Evolutionary conservation across 2,888 invertebrate species (phyloP), one percentile per base, ranked within the genome.

Genomic region (Ectemnius cavifrons): DNA sequence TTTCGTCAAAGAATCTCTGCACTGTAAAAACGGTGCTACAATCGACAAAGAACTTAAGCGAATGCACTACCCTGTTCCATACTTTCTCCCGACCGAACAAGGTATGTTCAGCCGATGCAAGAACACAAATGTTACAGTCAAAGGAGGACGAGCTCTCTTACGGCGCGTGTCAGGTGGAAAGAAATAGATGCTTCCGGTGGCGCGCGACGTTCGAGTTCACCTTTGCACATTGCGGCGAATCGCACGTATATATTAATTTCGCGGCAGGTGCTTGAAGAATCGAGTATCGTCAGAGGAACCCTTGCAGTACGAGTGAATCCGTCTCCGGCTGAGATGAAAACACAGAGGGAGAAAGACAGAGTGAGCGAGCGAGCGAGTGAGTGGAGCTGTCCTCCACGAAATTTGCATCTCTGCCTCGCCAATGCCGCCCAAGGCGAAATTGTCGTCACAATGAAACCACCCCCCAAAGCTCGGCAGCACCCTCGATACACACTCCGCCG

Each of bases 401-500:
- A 86, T 86, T 86, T 81, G 82, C 81, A 85, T 84, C 81, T 80
- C 83, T 81, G 80, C 85, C 81, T 87, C 88, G 88, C 85, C 87
- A 85, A 87, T 84, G 87, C 82, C 78, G 88, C 90, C 86, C 81
- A 88, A 86, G 89, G 90, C 90, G 87, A 88, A 87, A 89, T 90
- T 86, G 87, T 89, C 86, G 85, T 87, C 86, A 85, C 89, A 88
- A 90, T 89, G 88, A 89, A 85, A 84, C 84, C 84, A 77, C 77
- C 82, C 82, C 74, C 68, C 65, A 71, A 80, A 77, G 77, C 80
- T 77, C 77, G 71, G 80, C 70, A 69, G 63, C 80, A 72, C 63
- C 77, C 75, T 74, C 77, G 80, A 80, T 74, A 75, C 75, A 81
- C 71, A 63, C 84, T 73, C 67, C 37, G 37, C 37, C 67, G 71